Evolutionary conservation across 2,797 vertebrate genomes (phyloP).

Genomic region (Trematomus bernacchii): DNA sequence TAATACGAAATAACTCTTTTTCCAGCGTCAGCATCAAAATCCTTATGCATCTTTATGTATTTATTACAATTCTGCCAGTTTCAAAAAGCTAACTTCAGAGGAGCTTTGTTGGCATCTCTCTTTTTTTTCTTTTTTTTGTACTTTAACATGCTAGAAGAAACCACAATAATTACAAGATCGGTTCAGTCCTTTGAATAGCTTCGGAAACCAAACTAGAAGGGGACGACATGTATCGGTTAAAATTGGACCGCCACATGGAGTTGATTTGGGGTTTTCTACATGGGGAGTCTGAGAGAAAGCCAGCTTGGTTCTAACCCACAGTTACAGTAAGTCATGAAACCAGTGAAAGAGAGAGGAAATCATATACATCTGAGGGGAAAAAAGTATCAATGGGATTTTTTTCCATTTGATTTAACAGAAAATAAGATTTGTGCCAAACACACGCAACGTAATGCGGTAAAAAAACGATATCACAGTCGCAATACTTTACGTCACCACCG

Average conservation of each 20-base stretch:
- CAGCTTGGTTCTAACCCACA: constrained; percentile 41
- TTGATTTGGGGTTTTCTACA: constrained; percentile 74
- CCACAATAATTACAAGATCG: constrained; percentile 76
- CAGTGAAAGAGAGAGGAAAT: constrained; percentile 41
- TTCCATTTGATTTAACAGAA: too few relatives aligned
- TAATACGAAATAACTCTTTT: constrained; percentile 43
- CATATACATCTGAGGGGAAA: constrained; percentile 32
- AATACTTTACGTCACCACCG: too few relatives aligned
- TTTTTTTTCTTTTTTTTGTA: constrained; percentile 74
- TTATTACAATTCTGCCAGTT: constrained; percentile 48
- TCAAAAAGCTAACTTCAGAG: constrained; percentile 59
- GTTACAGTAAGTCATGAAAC: constrained; percentile 50
- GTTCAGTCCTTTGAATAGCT: constrained; percentile 60
- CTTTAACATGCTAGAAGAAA: constrained; percentile 60
- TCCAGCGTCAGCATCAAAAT: constrained; percentile 41
- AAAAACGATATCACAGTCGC: too few relatives aligned
- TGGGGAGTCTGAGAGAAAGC: constrained; percentile 50
- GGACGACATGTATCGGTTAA: constrained; percentile 49
- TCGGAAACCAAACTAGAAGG: constrained; percentile 44
- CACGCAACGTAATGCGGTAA: too few relatives aligned
- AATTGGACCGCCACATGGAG: constrained; percentile 82
- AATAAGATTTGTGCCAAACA: too few relatives aligned
- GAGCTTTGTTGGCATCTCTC: constrained; percentile 26
- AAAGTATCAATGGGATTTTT: too few relatives aligned
- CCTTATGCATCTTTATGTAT: constrained; percentile 24